Percentiles rank a stretch among this genome's conserved stretches.
Evolutionary conservation across 1,140 invertebrate species (phyloP).

Genomic region (Dreissena polymorpha): DNA sequence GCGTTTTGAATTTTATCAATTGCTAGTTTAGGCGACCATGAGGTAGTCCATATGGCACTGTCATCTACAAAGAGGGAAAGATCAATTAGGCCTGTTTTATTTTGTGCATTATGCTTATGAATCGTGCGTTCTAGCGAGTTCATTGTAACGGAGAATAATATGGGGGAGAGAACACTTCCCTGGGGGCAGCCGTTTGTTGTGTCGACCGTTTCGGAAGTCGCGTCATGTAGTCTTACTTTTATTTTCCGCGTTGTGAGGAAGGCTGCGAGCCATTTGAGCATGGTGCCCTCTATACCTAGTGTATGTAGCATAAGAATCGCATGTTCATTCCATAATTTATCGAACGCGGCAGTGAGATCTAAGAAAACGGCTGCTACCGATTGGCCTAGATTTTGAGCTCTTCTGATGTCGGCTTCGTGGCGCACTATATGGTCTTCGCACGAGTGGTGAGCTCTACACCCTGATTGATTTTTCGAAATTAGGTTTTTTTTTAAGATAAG

Average conservation of each 20-base stretch:
- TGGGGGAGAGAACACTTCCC: conserved; percentile 12
- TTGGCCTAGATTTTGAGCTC: not conserved
- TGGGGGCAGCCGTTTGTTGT: conserved; percentile 21
- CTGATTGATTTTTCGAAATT: not conserved
- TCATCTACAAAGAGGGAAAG: conserved; percentile 27
- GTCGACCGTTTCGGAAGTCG: not conserved
- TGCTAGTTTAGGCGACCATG: not conserved
- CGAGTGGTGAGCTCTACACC: conserved; percentile 16
- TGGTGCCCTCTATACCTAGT: not conserved
- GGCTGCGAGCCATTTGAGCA: conserved; percentile 5
- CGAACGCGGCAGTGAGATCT: conserved; percentile 24
- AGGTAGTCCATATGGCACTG: not conserved
- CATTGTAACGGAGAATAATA: conserved; percentile 18
- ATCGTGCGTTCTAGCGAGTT: not conserved
- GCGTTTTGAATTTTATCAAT: conserved; percentile 1
- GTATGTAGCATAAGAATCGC: not conserved
- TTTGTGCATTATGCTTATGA: not conserved
- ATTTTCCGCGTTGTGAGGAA: not conserved
- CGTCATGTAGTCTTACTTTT: not conserved
- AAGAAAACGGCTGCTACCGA: conserved; percentile 3
- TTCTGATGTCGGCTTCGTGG: not conserved
- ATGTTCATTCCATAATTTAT: conserved; percentile 27
- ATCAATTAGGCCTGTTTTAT: not conserved
- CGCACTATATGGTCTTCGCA: conserved; percentile 8
- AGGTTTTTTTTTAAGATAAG: not conserved